Evolutionary conservation across 1,140 invertebrate genomes (phyloP).

Genomic region (Apolygus lucorum): DNA sequence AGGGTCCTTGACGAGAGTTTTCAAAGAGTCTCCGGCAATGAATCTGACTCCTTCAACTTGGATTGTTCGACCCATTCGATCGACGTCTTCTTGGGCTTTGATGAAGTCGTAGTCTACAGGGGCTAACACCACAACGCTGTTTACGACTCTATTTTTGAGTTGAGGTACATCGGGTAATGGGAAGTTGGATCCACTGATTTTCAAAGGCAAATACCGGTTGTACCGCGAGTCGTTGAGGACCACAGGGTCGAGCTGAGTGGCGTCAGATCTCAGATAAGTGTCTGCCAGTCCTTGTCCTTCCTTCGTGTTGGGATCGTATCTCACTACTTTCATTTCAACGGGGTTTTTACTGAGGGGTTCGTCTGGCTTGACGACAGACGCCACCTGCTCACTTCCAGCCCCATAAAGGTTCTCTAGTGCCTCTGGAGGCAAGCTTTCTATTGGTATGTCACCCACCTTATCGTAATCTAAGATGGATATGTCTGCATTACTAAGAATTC

Average conservation of each 20-base stretch:
- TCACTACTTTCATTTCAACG: conserved; percentile 75
- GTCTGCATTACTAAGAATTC: conserved; percentile 74
- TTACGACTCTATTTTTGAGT: conserved; percentile 60
- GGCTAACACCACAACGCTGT: conserved; percentile 71
- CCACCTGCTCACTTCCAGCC: conserved; percentile 45
- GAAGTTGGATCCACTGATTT: conserved; percentile 73
- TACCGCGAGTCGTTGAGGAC: conserved; percentile 61
- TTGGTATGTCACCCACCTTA: conserved; percentile 75
- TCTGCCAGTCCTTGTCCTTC: conserved; percentile 62
- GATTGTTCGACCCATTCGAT: conserved; percentile 36
- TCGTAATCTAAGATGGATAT: conserved; percentile 78
- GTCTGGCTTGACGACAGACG: conserved; percentile 32
- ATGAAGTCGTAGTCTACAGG: conserved; percentile 59
- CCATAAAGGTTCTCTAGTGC: conserved; percentile 74
- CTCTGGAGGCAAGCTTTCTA: conserved; percentile 74
- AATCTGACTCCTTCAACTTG: conserved; percentile 45
- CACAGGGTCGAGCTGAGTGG: conserved; percentile 62
- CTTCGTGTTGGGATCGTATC: conserved; percentile 61
- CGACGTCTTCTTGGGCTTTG: conserved; percentile 35
- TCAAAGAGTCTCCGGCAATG: conserved; percentile 57
- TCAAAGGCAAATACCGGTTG: conserved; percentile 70
- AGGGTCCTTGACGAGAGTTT: conserved; percentile 63
- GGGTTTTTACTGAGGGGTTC: conserved; percentile 21
- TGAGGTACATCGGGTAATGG: conserved; percentile 66
- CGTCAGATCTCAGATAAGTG: conserved; percentile 60